Conservation (phyloP, 2,888 invertebrate genomes). For the Hemithea aestivaria region DNA sequence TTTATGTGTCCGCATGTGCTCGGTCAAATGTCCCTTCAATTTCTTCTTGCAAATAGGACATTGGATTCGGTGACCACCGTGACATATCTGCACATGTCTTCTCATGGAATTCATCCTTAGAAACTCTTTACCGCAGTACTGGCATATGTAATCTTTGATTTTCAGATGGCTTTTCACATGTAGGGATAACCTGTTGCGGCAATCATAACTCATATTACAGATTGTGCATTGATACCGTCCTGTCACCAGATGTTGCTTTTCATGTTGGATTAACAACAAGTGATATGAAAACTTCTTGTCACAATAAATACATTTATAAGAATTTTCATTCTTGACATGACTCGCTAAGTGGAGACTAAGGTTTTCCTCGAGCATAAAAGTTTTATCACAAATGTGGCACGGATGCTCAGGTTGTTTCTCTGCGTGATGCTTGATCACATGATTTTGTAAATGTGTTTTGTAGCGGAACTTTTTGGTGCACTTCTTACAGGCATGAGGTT, state of each 20-base stretch:
- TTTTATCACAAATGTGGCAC: constrained; percentile 87
- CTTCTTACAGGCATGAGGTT: constrained; percentile 80
- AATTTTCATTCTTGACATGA: constrained; percentile 76
- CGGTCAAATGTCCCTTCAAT: constrained; percentile 88
- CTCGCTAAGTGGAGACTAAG: constrained; percentile 85
- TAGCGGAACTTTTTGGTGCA: constrained; percentile 83
- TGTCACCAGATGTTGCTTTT: constrained; percentile 85
- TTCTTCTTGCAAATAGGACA: constrained; percentile 90
- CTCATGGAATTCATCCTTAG: constrained; percentile 85
- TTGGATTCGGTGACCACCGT: constrained; percentile 86
- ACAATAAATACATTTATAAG: constrained; percentile 84
- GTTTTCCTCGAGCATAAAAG: constrained; percentile 87
- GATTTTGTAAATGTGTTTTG: constrained; percentile 82
- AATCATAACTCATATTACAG: constrained; percentile 85
- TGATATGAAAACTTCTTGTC: constrained; percentile 53
- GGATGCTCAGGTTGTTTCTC: constrained; percentile 62
- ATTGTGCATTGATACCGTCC: constrained; percentile 85
- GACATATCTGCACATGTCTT: constrained; percentile 87
- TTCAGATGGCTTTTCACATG: constrained; percentile 86
- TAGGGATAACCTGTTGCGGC: constrained; percentile 79
- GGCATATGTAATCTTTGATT: constrained; percentile 87
- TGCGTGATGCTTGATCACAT: constrained; percentile 78
- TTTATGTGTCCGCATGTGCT: constrained; percentile 90
- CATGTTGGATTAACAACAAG: constrained; percentile 79
- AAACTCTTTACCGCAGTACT: constrained; percentile 89